Conservation (phyloP, 1,140 invertebrate genomes). For the Bombus confusus region DNA sequence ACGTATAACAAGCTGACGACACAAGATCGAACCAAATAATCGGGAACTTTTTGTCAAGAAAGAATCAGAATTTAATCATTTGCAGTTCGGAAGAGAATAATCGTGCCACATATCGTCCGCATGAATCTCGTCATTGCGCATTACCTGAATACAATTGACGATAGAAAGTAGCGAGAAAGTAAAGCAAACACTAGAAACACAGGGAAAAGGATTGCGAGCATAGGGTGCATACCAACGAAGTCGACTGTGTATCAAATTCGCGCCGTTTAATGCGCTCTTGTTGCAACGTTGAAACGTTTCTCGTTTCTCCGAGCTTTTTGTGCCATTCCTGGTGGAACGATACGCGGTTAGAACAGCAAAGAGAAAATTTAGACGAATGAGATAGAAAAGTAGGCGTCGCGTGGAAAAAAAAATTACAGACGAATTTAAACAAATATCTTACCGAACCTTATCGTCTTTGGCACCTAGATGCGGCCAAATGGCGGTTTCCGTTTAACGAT, state of each 20-base stretch:
- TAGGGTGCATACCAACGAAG: slow-evolving; percentile 13
- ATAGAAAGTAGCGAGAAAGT: background rate
- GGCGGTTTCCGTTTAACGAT: background rate
- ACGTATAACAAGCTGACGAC: no score
- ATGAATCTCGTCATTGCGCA: slow-evolving; percentile 31
- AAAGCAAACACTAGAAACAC: background rate
- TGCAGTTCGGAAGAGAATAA: no score
- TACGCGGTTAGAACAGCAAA: background rate
- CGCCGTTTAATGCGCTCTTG: background rate
- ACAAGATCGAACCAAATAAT: no score
- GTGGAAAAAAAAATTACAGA: background rate
- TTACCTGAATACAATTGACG: slow-evolving; percentile 15
- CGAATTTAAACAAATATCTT: background rate
- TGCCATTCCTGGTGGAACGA: background rate
- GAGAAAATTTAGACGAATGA: background rate
- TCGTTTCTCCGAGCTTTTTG: background rate
- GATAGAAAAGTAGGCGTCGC: background rate
- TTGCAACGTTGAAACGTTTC: background rate
- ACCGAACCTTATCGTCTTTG: background rate
- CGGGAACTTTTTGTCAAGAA: no score
- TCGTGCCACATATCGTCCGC: slow-evolving; percentile 12
- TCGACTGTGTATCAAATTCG: background rate
- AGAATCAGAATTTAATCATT: no score
- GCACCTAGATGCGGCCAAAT: background rate
- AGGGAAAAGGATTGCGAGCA: background rate